Evolutionary conservation across 2,113 vertebrate species (phyloP).

Genomic region (Nanger granti): DNA sequence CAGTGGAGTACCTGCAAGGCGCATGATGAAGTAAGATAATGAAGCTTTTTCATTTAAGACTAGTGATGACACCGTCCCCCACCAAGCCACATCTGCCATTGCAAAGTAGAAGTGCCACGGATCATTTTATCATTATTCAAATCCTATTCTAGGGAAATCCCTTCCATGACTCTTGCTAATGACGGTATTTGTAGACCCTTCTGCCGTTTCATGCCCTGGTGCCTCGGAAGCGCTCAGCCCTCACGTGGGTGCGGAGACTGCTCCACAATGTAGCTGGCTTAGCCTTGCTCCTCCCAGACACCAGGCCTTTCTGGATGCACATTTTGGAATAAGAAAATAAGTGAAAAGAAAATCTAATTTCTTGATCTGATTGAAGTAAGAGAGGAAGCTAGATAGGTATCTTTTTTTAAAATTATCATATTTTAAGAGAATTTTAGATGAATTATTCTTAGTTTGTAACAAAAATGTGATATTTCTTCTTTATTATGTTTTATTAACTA

Average conservation of each 20-base stretch:
- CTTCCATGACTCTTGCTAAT: conserved; percentile 74
- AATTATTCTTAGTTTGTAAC: conserved; percentile 63
- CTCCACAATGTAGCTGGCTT: conserved; percentile 63
- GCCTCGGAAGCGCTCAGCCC: conserved; percentile 70
- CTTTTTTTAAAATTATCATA: conserved; percentile 48
- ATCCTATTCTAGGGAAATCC: conserved; percentile 76
- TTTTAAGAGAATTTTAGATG: conserved; percentile 61
- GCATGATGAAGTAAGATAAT: conserved; percentile 78
- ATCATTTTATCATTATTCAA: conserved; percentile 76
- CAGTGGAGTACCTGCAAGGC: conserved; percentile 77
- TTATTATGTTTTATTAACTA: conserved; percentile 67
- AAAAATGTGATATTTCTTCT: conserved; percentile 66
- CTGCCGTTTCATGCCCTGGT: conserved; percentile 72
- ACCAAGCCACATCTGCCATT: conserved; percentile 77
- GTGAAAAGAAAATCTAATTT: conserved; percentile 64
- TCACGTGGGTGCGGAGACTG: conserved; percentile 64
- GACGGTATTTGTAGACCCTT: conserved; percentile 76
- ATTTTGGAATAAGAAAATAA: conserved; percentile 69
- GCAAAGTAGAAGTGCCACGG: conserved; percentile 77
- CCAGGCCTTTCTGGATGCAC: conserved; percentile 67
- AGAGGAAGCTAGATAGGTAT: conserved; percentile 60
- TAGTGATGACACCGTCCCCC: conserved; percentile 77
- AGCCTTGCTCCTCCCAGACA: conserved; percentile 66
- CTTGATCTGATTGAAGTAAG: conserved; percentile 64
- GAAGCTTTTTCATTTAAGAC: conserved; percentile 78